phyloP scores from a whole-genome alignment of 1,140 invertebrate species.

The Conus betulinus region DNA sequence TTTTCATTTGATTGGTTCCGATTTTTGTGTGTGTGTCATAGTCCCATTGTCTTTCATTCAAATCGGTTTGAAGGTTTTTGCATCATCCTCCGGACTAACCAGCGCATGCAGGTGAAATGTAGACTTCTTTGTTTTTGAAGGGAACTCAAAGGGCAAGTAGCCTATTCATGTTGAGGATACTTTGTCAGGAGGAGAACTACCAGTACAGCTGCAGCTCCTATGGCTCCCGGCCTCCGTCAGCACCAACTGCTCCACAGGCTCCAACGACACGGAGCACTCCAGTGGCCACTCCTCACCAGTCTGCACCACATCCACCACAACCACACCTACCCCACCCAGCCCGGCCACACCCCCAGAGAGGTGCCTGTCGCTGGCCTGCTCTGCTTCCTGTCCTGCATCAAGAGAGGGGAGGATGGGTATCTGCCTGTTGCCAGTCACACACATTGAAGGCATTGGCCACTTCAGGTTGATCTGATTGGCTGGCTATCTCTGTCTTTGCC shows the following conservation, averaged over 20 bases:
- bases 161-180: background rate
- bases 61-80: too few relatives aligned
- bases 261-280: conserved; percentile 66
- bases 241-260: conserved; percentile 61
- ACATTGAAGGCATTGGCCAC: too few relatives aligned
- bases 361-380: background rate
- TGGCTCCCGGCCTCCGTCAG: conserved; percentile 77
- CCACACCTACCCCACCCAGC: conserved; percentile 88
- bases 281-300: conserved; percentile 44
- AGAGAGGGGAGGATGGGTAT: too few relatives aligned
- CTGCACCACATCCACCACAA: conserved; percentile 83
- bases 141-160: background rate
- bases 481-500: too few relatives aligned
- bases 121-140: background rate
- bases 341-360: conserved; percentile 82
- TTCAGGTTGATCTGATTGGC: too few relatives aligned
- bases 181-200: conserved; percentile 34
- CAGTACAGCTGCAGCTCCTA: conserved; percentile 75
- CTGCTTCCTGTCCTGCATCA: too few relatives aligned
- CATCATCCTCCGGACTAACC: too few relatives aligned
- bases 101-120: background rate
- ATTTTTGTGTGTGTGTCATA: too few relatives aligned
- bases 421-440: too few relatives aligned
- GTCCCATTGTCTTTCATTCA: too few relatives aligned
- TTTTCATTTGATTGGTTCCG: too few relatives aligned